Base-by-base conservation (phyloP, 2,888 invertebrate species). In the Ichneumoninae sp. region DNA sequence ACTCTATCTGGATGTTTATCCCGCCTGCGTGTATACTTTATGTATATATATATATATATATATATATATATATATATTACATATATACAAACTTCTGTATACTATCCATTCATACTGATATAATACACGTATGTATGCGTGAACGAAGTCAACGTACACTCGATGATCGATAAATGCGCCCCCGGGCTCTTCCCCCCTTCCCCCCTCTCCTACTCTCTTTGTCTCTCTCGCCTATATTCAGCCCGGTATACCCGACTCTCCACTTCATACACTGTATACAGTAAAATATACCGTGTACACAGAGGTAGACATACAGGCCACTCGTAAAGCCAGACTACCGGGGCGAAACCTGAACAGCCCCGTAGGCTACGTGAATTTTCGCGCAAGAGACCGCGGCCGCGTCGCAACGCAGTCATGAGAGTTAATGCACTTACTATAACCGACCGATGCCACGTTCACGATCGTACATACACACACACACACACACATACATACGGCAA, bases 141-240 rank as follows among this genome's bases (percentile, higher is more conserved):
- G 54, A 75, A 78, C 74, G 50, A 75, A 84, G 81, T 78, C 69
- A 75, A 74, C 78, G 84, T 57, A 57, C 40, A 66, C 78, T 77
- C 77, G 69, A 84, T 84, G 82, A 82, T 84, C 82, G 81, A 84
- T 84, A 81, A 84, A 79, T 60, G 77, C 66, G 65, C 70, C 57
- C 74, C 66, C 66, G 66, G 62, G 33, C 65, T 57, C 40, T 60
- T 30, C 30, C 75, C 60, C 75, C 52, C 16, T 30, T 47, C 19
- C 3, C 13, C 40, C 13, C 65, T 6, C 65, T 8, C 16, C 16
- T 16, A 3, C 10, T 40, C 40, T 8, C 40, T 40, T 10, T 8
- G n/a, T 52, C 44, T 47, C 44, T 47, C 44, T 0, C 44, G 44
- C 16, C 44, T 4, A 47, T 47, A 47, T 0, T 16, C 44, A 16